Conservation (phyloP, 2,797 vertebrate genomes). For the Lophius americanus region DNA sequence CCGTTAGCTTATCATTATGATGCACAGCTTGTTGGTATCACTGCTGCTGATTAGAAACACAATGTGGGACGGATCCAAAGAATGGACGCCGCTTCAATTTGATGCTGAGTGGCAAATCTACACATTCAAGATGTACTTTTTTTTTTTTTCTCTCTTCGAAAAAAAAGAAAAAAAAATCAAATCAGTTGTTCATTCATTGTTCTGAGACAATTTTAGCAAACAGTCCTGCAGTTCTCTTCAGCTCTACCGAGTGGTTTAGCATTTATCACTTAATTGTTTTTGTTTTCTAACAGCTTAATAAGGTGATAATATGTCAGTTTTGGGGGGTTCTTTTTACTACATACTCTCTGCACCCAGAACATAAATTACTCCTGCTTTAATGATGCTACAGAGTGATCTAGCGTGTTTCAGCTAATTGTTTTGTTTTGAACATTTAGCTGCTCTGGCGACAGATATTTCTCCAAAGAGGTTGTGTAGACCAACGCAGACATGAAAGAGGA, state of each 20-base stretch:
- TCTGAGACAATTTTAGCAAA: too few relatives aligned
- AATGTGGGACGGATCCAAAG: slow-evolving; percentile 17
- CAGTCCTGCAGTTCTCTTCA: background rate
- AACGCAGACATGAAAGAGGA: too few relatives aligned
- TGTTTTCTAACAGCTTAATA: background rate
- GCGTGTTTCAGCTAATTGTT: background rate
- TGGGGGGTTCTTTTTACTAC: too few relatives aligned
- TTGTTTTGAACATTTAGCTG: too few relatives aligned
- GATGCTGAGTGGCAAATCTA: background rate
- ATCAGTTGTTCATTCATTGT: too few relatives aligned
- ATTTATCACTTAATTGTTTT: slow-evolving; percentile 1
- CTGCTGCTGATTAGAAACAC: slow-evolving; percentile 10
- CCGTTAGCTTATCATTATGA: slow-evolving; percentile 63
- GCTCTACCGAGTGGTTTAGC: background rate
- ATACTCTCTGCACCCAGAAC: background rate
- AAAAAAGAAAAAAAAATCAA: too few relatives aligned
- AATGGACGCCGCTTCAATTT: slow-evolving; percentile 19
- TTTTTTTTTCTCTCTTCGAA: too few relatives aligned
- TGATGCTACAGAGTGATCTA: background rate
- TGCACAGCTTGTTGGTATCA: slow-evolving; percentile 46
- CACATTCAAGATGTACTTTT: slow-evolving; percentile 1
- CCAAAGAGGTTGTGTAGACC: too few relatives aligned
- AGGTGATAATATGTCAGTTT: too few relatives aligned
- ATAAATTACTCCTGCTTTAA: background rate
- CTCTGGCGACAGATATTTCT: too few relatives aligned